Base-by-base conservation (phyloP, 1,140 invertebrate genomes). In the Drosophila biarmipes region DNA sequence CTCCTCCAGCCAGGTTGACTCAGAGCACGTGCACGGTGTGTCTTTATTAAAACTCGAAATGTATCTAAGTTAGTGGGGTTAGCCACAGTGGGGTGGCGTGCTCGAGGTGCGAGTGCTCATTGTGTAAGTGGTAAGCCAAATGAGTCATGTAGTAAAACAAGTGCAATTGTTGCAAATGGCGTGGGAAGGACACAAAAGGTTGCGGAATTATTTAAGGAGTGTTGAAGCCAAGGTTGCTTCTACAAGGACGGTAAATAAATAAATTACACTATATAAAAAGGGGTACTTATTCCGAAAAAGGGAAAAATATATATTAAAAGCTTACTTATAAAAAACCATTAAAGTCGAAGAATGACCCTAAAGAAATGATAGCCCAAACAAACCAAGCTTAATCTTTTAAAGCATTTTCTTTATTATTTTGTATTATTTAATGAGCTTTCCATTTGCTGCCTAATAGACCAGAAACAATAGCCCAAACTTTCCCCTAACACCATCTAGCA, bases 11-110 rank as follows among this genome's bases (percentile, higher is more conserved):
- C 38, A 73, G 8, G 68, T 56, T 73, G 71, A 61, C 71, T 38
- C 68, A 53, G 68, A 48, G 68, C 71, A 73, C 71, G 71, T 73
- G 71, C 37, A 62, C 40, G 3, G 6, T n/a, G 6, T n/a, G 40
- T 40, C 11, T 72, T 24, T 45, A 24, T 37, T 4, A 58, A 42
- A 69, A 21, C 48, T 69, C 31, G 34, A 34, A 58, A 61, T 24
- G 35, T 67, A 64, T 38, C 4, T 37, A 34, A 37, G 43, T 64
- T 42, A 34, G 58, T 49, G 19, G 35, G n/a, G 43, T 21, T 62
- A 45, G 57, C 43, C 63, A 67, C 63, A 42, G 19, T 45, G 15
- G 27, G 27, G 19, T 67, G 5, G 63, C 63, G 63, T 67, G 63
- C 63, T 62, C 62, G 42, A 63, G 57, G 56, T 62, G 43, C 56